Evolutionary conservation across 37 sponge, comb jelly and placozoan species (phyloP), one percentile per base, ranked within the genome.

Genomic region (Dysidea cf. avara): DNA sequence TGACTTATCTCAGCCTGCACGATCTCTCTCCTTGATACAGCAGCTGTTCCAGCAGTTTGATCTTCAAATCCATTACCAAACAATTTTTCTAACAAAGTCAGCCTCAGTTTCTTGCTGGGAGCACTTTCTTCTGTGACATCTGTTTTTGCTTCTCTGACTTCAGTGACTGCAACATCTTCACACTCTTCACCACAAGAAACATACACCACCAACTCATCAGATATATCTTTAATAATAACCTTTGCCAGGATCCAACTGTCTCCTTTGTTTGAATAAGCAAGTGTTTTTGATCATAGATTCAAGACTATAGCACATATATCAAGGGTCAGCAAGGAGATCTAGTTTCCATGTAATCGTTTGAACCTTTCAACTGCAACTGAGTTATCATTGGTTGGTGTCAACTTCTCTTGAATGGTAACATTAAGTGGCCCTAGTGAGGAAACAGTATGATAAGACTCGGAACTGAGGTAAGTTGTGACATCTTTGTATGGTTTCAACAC

Each of bases 391-490:
- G 11, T 13, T 13, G 59, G 59, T 9, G 59, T 11, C 28, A 43
- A 9, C 9, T 43, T 43, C 5, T 5, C 46, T 43, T 43, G 7
- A 12, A 43, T 9, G 5, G 46, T 9, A 43, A 9, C 46, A 43
- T 12, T 12, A 5, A 43, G 9, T 28, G 71, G 71, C 3, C 71
- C 71, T 11, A 69, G 5, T 53, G 54, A 29, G 26, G 71, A 69
- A 2, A 51, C 16, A 26, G 9, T 5, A 43, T 5, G 46, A 43
- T 43, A 43, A 12, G 46, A 43, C 9, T 43, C 46, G 5, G 46
- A 5, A 43, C 46, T 43, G 1, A 72, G 73, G 31, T 72, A 72
- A 2, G 56, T 37, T 55, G 73, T 72, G 22, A 57, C 73, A 14
- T 35, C 73, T 43, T 43, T 43, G 46, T 43, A 43, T 43, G 46